Evolutionary conservation across 2,888 invertebrate genomes (phyloP), one percentile per base, ranked within the genome.

Genomic region (Pachycephus smyrnensis): DNA sequence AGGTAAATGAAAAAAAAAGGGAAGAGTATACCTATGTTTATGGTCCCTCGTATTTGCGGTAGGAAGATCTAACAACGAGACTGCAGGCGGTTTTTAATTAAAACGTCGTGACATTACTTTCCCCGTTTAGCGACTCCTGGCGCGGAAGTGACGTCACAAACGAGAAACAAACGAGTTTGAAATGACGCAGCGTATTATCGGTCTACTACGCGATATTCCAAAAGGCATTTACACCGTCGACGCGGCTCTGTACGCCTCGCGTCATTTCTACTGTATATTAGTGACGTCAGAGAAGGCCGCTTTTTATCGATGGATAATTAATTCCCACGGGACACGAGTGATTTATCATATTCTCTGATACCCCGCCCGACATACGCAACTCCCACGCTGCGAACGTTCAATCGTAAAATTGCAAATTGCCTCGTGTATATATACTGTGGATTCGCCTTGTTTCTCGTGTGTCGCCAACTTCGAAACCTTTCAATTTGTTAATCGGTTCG

Each of bases 31-130:
- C 23, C 9, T 55, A 23, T 23, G 0, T 23, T 55, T 55, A 55
- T 23, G 6, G 23, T 9, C 2, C 55, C 55, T 9, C 55, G 23
- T 55, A 55, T 9, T 23, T 55, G 9, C 55, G 6, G 55, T 2
- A 9, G 55, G 55, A 23, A 55, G 23, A 55, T 23, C 23, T 9
- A 23, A 33, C 11, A 32, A 12, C 31, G 71, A 68, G 30, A 31
- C 75, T 75, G 69, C 4, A 30, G 73, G 75, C 73, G 40, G 55
- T 76, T 79, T 78, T 77, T 78, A 80, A 80, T 80, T 80, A 76
- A 80, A 76, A 78, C 69, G n/a, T 69, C 68, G 31, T 40, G 69
- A 75, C 76, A 80, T 73, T 73, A 78, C 31, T 78, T 78, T 73
- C 55, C 31, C 73, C 37, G 73, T 80, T 75, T 55, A 40, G 35